Evolutionary conservation across 2,113 vertebrate genomes (phyloP), one percentile per base, ranked within the genome.

Genomic region (Lagopus leucura): DNA sequence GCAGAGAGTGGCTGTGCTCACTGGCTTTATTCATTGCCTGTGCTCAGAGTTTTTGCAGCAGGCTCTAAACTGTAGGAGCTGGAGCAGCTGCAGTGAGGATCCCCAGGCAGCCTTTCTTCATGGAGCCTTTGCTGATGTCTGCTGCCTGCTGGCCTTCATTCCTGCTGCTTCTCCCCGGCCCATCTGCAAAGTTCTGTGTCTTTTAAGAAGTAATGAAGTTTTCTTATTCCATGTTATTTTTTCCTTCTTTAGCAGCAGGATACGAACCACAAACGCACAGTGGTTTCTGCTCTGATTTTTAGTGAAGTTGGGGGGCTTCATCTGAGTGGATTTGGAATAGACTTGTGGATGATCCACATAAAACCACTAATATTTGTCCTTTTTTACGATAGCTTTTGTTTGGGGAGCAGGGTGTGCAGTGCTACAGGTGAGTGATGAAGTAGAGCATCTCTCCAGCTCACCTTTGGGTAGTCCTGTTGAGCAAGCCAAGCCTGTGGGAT

Each of bases 341-440:
- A 7, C 6, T 52, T 34, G 14, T 58, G 42, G 24, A 3, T 8
- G 47, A 20, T 90, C 47, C 1, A 6, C 0, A 0, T 34, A 70
- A 19, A 70, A 50, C 17, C 18, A 34, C 15, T 34, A 11, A 25
- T 15, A 8, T 38, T 67, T 40, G 6, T 3, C 0, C 24, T 11
- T 45, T 66, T 80, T 48, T 30, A 20, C 4, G 11, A 2, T 7
- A 38, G 15, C 6, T 19, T 65, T 58, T 45, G 8, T 48, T 61
- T 10, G n/a, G 80, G 50, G 34, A 50, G 34, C 22, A 66, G 36
- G 45, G 42, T 47, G 40, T 47, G 24, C 36, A 58, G 10, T n/a
- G 64, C 28, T 64, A 14, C 42, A 8, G 66, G 47, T 7, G 54
- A 60, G 47, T 2, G 64, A 27, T 47, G 57, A 54, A 14, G 60